Percentiles rank a stretch among this genome's conserved stretches.
Evolutionary conservation across 2,888 invertebrate species (phyloP).

Genomic region (Macaria liturata): DNA sequence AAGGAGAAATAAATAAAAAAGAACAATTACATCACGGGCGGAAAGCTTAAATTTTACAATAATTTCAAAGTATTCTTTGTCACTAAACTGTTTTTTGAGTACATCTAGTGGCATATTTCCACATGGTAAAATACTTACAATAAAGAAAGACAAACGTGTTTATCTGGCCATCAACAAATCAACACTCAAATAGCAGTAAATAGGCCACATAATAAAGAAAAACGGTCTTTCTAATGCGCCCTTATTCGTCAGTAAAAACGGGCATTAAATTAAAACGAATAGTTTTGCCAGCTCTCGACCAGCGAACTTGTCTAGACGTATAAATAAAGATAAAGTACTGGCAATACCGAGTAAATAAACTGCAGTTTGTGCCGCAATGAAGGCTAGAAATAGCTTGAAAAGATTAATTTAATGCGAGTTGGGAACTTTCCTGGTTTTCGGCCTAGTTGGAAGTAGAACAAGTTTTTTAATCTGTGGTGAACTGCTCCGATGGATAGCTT

Average conservation of each 20-base stretch:
- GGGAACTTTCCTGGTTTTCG: conserved; percentile 6
- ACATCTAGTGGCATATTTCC: too few relatives aligned
- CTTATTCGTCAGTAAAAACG: conserved; percentile 10
- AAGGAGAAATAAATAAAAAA: too few relatives aligned
- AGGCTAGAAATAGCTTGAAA: neutral
- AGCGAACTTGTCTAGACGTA: conserved; percentile 10
- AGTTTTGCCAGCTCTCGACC: conserved; percentile 7
- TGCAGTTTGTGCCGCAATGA: conserved; percentile 12
- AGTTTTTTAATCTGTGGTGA: too few relatives aligned
- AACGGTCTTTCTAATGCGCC: conserved; percentile 9
- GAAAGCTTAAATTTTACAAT: too few relatives aligned
- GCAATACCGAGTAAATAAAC: conserved; percentile 9
- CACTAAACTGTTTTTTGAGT: too few relatives aligned
- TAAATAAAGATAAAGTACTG: conserved; percentile 12
- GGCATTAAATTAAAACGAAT: conserved; percentile 13
- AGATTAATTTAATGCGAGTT: conserved; percentile 7
- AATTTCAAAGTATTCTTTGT: too few relatives aligned
- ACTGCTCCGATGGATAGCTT: too few relatives aligned
- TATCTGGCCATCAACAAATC: conserved; percentile 12
- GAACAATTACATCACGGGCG: too few relatives aligned
- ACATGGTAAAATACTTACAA: too few relatives aligned
- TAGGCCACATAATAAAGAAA: conserved; percentile 10
- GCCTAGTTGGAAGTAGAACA: conserved; percentile 1
- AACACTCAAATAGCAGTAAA: conserved; percentile 9
- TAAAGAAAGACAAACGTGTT: neutral